These are phyloP conservation scores for Metopolophium dirhodum DNA, from an alignment of 1,140 invertebrate genomes.

Conservation along the genomic window DNA sequence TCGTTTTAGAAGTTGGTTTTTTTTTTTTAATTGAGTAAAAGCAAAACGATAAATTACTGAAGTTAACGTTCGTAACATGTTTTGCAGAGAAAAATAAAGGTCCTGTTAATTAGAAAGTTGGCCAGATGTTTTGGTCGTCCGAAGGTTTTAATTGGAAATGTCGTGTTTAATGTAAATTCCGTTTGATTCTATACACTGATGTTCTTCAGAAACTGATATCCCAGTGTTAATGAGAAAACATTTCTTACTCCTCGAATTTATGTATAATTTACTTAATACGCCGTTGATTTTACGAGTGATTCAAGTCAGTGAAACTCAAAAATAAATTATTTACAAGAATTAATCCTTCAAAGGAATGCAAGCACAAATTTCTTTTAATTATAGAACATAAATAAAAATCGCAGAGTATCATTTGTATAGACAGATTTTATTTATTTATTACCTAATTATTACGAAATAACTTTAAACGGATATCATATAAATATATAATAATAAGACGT, in stretches of 20 bases:
- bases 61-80: constrained; percentile 43
- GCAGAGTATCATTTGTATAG: not conserved
- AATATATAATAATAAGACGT: not conserved
- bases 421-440: constrained; percentile 25
- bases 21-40: constrained; percentile 46
- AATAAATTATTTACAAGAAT: constrained; percentile 15
- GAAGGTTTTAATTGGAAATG: constrained; percentile 51
- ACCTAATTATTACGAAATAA: constrained; percentile 19
- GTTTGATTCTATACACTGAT: constrained; percentile 12
- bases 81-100: constrained; percentile 19
- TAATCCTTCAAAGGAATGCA: not conserved
- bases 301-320: not conserved
- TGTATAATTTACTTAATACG: constrained; percentile 24
- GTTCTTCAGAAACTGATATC: constrained; percentile 19
- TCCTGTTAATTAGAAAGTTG: constrained; percentile 43
- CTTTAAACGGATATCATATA: too few relatives aligned
- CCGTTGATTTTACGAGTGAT: not conserved
- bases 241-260: constrained; percentile 21
- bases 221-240: constrained; percentile 27
- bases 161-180: constrained; percentile 43
- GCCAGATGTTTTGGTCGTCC: constrained; percentile 44
- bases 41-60: constrained; percentile 54
- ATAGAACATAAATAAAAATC: constrained; percentile 32
- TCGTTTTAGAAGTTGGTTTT: constrained; percentile 5
- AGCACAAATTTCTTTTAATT: constrained; percentile 3